Base-by-base conservation (phyloP, 2,888 invertebrate genomes). In the Lymantria dispar region DNA sequence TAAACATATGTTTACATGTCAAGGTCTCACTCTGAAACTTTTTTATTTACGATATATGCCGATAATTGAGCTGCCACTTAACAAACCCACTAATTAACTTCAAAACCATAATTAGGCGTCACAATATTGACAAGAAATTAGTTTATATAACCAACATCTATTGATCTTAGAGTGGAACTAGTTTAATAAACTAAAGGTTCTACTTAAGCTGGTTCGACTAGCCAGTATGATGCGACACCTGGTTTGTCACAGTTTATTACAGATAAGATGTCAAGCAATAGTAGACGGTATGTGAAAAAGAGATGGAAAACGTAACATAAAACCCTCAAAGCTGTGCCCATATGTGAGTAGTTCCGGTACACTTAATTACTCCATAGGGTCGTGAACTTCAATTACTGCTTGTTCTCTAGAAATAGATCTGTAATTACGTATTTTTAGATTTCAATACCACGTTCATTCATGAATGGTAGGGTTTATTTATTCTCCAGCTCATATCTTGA, bases 291-390 rank as follows among this genome's bases (percentile, higher is more conserved):
- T n/a, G 49, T 45, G 7, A 50, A 52, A 57, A 51, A 48, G 50
- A 47, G 66, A 66, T 10, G 48, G 52, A 47, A 70, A 60, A 61
- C 62, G 78, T 74, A 84, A 81, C 65, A 64, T 60, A 72, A 85
- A 76, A 80, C 85, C 78, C 62, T 58, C 82, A 82, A 22, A 79
- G 85, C 82, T 84, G 87, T 64, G 58, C 60, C 68, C 87, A 84
- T 65, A 80, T 61, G 67, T 48, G 36, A 72, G 77, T 68, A 70
- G 76, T 87, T 87, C 87, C 87, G 85, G 82, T 64, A 60, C 60
- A 64, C 67, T 78, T 82, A 82, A 87, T 83, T 79, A 78, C 75
- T 74, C 64, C 66, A 76, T 74, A 76, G 80, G 78, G 76, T 68
- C 65, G 62, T 48, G 44, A 29, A 46, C 57, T 78, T 79, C 80